Base-by-base conservation (phyloP, 2,888 invertebrate genomes). In the Ectropis crepuscularia region DNA sequence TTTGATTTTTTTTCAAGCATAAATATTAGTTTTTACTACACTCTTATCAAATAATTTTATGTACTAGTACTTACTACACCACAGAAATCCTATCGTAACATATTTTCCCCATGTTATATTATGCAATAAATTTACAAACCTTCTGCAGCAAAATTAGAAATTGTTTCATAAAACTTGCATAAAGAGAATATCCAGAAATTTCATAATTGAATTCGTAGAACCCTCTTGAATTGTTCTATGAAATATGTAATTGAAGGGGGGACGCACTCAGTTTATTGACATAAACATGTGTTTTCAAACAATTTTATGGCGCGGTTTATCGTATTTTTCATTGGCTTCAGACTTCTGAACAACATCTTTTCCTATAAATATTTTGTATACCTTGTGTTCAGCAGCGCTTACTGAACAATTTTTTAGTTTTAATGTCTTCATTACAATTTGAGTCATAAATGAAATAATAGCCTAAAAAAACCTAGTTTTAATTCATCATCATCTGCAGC, bases 161-260 rank as follows among this genome's bases (percentile, higher is more conserved):
- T 84, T 82, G 81, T 79, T 78, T 81, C 80, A 86, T 88, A 88
- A 88, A 88, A 85, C 79, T 82, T 79, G 78, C 78, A 79, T 76
- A 74, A 73, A 73, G 77, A 80, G 79, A 76, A 76, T 78, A 80
- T 69, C 68, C 69, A 57, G 72, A 73, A 77, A 80, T 79, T 79
- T 77, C 74, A 83, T 79, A 86, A 90, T 88, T 88, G 88, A 89
- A 89, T 88, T 87, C 84, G 80, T 79, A 78, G 80, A 77, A 77
- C 80, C 83, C 82, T 74, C 76, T 74, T 74, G 79, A 76, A 79
- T 73, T 74, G 71, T 71, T 59, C 69, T 71, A 75, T 79, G 77
- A 77, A 81, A 81, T 28, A 28, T 75, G 70, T 74, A 75, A 79
- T 79, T 75, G 76, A 72, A 77, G 73, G 76, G 73, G 76, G 66